phyloP scores from a whole-genome alignment of 2,888 invertebrate species.

The Zygothrica quintamaculata region DNA sequence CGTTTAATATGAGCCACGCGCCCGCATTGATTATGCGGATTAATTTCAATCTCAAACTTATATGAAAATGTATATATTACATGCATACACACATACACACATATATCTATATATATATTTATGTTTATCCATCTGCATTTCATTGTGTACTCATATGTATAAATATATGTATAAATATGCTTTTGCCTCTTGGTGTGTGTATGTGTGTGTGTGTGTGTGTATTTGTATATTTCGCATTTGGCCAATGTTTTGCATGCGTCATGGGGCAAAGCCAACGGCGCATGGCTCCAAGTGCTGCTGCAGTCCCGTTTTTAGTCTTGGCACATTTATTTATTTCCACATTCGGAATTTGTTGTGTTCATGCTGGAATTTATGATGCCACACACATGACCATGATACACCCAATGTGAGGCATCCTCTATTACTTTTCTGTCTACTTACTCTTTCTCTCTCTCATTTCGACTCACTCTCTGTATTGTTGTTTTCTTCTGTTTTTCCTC shows the following conservation, averaged over 20 bases:
- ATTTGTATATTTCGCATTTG: conserved; percentile 30
- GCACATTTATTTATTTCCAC: conserved; percentile 56
- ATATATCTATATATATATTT: conserved; percentile 19
- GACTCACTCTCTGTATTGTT: conserved; percentile 4
- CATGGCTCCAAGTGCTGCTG: conserved; percentile 37
- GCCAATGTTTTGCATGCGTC: conserved; percentile 52
- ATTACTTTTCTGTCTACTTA: not conserved
- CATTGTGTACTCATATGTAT: conserved; percentile 22
- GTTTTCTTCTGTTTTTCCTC: not conserved
- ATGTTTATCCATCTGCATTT: conserved; percentile 43
- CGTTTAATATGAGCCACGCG: conserved; percentile 33
- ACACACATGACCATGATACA: conserved; percentile 17
- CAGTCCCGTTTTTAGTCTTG: conserved; percentile 30
- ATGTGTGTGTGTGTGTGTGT: no score
- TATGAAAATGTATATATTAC: conserved; percentile 7
- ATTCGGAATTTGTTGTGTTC: conserved; percentile 52
- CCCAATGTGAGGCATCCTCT: not conserved
- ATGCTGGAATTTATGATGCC: conserved; percentile 54
- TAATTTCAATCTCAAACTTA: conserved; percentile 49
- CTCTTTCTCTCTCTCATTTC: not conserved
- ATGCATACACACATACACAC: no score
- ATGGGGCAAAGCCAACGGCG: conserved; percentile 54
- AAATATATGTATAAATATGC: conserved; percentile 3
- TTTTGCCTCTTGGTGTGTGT: no score
- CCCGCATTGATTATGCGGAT: conserved; percentile 70